These are phyloP conservation scores for Plagiodera versicolora DNA, from an alignment of 2,888 invertebrate species.

Conservation along the genomic window DNA sequence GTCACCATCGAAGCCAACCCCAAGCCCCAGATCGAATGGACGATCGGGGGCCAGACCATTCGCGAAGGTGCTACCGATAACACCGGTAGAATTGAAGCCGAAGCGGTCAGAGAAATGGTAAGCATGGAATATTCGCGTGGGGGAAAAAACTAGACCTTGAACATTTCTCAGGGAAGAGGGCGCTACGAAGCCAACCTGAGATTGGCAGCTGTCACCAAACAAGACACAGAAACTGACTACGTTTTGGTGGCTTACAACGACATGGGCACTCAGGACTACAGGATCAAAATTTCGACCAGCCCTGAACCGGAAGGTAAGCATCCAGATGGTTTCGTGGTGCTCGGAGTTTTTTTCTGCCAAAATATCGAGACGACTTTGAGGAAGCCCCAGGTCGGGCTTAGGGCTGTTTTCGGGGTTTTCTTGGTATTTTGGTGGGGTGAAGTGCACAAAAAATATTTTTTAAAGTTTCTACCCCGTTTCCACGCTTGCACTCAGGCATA, in stretches of 20 bases:
- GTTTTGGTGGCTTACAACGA: conserved; percentile 68
- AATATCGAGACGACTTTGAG: conserved; percentile 12
- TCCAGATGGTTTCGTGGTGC: conserved; percentile 9
- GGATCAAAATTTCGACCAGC: conserved; percentile 69
- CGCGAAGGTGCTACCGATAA: conserved; percentile 58
- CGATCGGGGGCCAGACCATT: conserved; percentile 61
- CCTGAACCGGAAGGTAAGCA: conserved; percentile 61
- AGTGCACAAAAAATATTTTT: conserved; percentile 21
- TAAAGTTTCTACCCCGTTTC: conserved; percentile 34
- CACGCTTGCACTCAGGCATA: conserved; percentile 39
- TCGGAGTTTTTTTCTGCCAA: conserved; percentile 3
- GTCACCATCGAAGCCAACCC: conserved; percentile 77
- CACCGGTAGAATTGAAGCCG: conserved; percentile 57
- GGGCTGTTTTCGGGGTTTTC: conserved; percentile 11
- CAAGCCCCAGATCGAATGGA: conserved; percentile 70
- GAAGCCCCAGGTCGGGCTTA: too few relatives aligned
- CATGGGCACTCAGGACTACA: conserved; percentile 67
- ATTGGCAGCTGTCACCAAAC: conserved; percentile 68
- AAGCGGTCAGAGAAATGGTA: conserved; percentile 57
- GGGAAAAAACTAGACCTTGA: too few relatives aligned
- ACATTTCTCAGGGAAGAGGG: conserved; percentile 62
- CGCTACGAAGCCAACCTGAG: conserved; percentile 69
- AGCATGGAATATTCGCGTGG: too few relatives aligned
- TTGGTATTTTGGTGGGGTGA: conserved; percentile 11
- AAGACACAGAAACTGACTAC: conserved; percentile 75